Base-by-base conservation (phyloP, 2,797 vertebrate genomes). In the Spheniscus humboldti region DNA sequence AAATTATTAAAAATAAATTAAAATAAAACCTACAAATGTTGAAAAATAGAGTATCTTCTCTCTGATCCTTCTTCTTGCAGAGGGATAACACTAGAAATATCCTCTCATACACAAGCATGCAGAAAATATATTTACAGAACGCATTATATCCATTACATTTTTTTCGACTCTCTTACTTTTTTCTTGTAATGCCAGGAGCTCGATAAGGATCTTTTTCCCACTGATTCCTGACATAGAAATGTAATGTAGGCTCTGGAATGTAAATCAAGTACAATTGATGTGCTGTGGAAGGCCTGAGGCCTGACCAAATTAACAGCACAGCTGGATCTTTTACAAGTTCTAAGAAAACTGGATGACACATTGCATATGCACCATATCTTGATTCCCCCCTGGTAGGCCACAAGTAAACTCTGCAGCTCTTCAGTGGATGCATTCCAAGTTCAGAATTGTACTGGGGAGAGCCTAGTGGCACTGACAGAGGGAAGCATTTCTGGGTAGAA, bases 191-290 rank as follows among this genome's bases (percentile, higher is more conserved):
- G 17, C 7, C 5, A 96, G 64, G 3, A 41, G 45, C 37, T 74
- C 13, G 3, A 47, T 48, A 75, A 80, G 28, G 11, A 69, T 55
- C 20, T 80, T 18, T 73, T 82, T 27, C 62, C 4, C 14, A 68
- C 8, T 50, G 27, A 14, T 79, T 96, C 79, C n/a, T 89, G 18
- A 47, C 31, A 30, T 2, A 55, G 53, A 94, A 94, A 75, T 66
- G 37, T 62, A 76, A 76, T 28, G 43, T 64, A 73, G 14, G 10
- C 10, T 22, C 15, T 28, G 18, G 20, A 92, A 56, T 43, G 35
- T 33, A 92, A 94, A 43, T 92, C 72, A 84, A 89, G 41, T 28
- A 84, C 96, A 94, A 97, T 3, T 63, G 48, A 73, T 86, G 66
- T 53, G 28, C 57, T 68, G 53, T 85, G 30, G 48, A 88, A 92